Percentiles rank a stretch among this genome's conserved stretches.
phyloP scores from a whole-genome alignment of 2,113 vertebrate genomes.

The Catharus fuscescens region DNA sequence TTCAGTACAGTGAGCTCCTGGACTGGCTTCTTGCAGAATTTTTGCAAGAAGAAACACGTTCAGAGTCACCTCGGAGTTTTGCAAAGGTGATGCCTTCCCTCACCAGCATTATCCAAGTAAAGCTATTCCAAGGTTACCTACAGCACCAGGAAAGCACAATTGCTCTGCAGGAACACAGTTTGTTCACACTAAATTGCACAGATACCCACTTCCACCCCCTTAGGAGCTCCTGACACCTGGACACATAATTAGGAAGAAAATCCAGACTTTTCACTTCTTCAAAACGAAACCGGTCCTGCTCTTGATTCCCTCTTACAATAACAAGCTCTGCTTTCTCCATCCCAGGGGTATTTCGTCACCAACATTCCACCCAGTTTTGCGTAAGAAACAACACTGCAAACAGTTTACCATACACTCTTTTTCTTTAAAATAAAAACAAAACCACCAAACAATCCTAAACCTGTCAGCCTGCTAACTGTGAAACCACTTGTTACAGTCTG shows the following conservation, averaged over 20 bases:
- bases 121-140: not conserved
- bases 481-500: not conserved
- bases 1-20: not conserved
- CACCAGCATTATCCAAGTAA: not conserved
- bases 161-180: not conserved
- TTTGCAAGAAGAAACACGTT: not conserved
- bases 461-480: not conserved
- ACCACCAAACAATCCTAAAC: not conserved
- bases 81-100: not conserved
- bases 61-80: not conserved
- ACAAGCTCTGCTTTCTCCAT: constrained; percentile 24
- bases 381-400: not conserved
- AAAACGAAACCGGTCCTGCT: fast-evolving
- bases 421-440: not conserved
- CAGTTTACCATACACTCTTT: not conserved
- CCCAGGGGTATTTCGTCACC: constrained; percentile 56
- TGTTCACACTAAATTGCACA: not conserved
- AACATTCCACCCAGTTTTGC: constrained; percentile 36
- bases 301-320: not conserved
- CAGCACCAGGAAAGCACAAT: not conserved
- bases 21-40: not conserved
- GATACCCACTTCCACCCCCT: not conserved
- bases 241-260: not conserved
- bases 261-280: not conserved
- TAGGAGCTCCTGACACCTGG: not conserved